These are phyloP conservation scores for Tineola bisselliella DNA, from an alignment of 2,888 invertebrate genomes.

Conservation along the genomic window DNA sequence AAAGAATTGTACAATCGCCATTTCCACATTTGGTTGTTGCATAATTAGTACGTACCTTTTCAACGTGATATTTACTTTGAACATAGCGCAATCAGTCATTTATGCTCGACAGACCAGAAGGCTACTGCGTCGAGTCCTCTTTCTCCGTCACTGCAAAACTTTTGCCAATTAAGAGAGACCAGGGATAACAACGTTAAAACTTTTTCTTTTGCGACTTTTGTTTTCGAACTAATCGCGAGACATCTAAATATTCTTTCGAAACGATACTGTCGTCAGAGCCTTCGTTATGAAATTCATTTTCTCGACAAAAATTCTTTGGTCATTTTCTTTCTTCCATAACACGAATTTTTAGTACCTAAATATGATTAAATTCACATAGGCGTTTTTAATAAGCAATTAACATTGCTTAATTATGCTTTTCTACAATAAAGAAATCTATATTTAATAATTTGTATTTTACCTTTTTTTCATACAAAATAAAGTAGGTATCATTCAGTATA, in stretches of 20 bases:
- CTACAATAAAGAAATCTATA: neutral
- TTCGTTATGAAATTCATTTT: conserved; percentile 12
- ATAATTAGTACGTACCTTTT: conserved; percentile 4
- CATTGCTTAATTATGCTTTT: neutral
- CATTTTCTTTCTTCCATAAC: neutral
- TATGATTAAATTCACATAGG: neutral
- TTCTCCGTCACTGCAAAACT: conserved; percentile 21
- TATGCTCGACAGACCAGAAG: conserved; percentile 14
- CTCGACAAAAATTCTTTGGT: neutral
- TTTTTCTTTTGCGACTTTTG: conserved; percentile 23
- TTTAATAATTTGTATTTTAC: too few species aligned
- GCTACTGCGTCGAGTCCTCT: conserved; percentile 10
- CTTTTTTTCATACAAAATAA: too few species aligned
- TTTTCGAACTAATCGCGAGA: conserved; percentile 29
- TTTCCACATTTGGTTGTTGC: neutral
- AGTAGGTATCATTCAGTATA: too few species aligned
- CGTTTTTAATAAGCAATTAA: neutral
- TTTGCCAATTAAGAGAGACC: conserved; percentile 31
- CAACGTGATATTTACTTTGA: conserved; percentile 10
- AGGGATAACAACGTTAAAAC: conserved; percentile 31
- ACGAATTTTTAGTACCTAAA: neutral
- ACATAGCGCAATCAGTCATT: conserved; percentile 15
- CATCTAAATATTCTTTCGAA: conserved; percentile 19
- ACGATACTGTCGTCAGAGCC: neutral
- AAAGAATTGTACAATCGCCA: neutral